These are phyloP conservation scores for Limonius californicus DNA, from an alignment of 1,140 invertebrate species.

Conservation along the genomic window DNA sequence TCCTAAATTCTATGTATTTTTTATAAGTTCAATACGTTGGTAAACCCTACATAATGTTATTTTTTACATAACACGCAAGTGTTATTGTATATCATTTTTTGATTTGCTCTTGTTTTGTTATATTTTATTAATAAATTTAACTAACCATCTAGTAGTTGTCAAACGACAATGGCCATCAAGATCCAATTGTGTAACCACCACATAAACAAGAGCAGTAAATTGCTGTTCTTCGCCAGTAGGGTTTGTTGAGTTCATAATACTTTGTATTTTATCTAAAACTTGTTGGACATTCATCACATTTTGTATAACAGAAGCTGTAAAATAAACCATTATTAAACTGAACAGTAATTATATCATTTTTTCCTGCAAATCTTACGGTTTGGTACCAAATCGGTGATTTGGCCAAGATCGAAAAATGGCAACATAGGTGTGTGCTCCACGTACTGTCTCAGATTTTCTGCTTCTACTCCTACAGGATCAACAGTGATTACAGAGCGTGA, in stretches of 20 bases:
- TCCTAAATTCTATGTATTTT: no score
- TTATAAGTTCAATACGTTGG: no score
- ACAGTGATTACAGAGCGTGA: conserved; percentile 51
- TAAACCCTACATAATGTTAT: not conserved
- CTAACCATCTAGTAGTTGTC: conserved; percentile 41
- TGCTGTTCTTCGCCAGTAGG: conserved; percentile 35
- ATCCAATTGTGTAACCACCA: conserved; percentile 49
- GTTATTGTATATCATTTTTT: no score
- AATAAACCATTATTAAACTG: conserved; percentile 44
- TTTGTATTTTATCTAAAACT: conserved; percentile 47
- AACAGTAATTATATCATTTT: no score
- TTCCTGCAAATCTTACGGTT: no score
- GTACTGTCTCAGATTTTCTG: conserved; percentile 48
- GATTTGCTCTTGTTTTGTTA: no score
- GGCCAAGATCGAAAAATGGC: no score
- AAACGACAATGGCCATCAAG: conserved; percentile 47
- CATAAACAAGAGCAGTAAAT: conserved; percentile 51
- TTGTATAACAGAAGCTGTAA: conserved; percentile 44
- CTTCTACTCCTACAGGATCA: conserved; percentile 52
- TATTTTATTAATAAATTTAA: conserved; percentile 16
- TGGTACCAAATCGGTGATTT: no score
- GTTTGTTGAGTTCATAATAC: conserved; percentile 27
- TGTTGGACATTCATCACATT: conserved; percentile 52
- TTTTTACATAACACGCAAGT: not conserved
- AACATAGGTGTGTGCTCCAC: no score